These are phyloP conservation scores for Araneus ventricosus DNA, from an alignment of 1,140 invertebrate genomes.

Conservation along the genomic window DNA sequence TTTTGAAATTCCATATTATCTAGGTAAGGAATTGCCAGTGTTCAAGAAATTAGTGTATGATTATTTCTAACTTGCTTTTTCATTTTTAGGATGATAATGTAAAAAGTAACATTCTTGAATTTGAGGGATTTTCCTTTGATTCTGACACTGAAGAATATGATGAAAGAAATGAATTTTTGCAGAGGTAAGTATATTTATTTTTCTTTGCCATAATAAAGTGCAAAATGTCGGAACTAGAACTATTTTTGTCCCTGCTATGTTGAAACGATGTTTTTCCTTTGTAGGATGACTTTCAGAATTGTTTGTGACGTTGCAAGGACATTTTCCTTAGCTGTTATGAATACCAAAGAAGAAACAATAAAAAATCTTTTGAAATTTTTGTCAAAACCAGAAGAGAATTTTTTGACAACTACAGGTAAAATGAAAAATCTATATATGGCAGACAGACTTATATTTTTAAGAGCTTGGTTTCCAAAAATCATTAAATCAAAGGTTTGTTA, in stretches of 20 bases:
- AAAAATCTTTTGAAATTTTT: slow-evolving; percentile 62
- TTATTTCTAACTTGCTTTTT: not conserved
- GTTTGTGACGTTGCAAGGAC: slow-evolving; percentile 46
- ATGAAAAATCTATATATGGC: not conserved
- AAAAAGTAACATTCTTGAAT: slow-evolving; percentile 65
- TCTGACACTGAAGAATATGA: slow-evolving; percentile 65
- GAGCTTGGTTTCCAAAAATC: too few relatives aligned
- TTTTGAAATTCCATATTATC: too few relatives aligned
- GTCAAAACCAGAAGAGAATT: slow-evolving; percentile 56
- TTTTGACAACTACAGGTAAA: slow-evolving; percentile 42
- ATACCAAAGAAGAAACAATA: slow-evolving; percentile 59
- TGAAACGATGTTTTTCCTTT: not conserved
- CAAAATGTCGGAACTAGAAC: too few relatives aligned
- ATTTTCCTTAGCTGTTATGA: slow-evolving; percentile 53
- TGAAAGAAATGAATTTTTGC: slow-evolving; percentile 62
- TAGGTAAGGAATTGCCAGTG: too few relatives aligned
- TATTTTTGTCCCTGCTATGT: too few relatives aligned
- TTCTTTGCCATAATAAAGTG: not conserved
- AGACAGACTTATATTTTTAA: too few relatives aligned
- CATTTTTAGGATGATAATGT: slow-evolving; percentile 28
- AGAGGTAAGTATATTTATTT: slow-evolving; percentile 28
- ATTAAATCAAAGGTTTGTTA: too few relatives aligned
- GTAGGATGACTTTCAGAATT: slow-evolving; percentile 61
- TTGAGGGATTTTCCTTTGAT: slow-evolving; percentile 66
- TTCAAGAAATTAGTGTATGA: too few relatives aligned